These are phyloP conservation scores for Leucophenga varia DNA, from an alignment of 1,140 invertebrate genomes.

Conservation along the genomic window DNA sequence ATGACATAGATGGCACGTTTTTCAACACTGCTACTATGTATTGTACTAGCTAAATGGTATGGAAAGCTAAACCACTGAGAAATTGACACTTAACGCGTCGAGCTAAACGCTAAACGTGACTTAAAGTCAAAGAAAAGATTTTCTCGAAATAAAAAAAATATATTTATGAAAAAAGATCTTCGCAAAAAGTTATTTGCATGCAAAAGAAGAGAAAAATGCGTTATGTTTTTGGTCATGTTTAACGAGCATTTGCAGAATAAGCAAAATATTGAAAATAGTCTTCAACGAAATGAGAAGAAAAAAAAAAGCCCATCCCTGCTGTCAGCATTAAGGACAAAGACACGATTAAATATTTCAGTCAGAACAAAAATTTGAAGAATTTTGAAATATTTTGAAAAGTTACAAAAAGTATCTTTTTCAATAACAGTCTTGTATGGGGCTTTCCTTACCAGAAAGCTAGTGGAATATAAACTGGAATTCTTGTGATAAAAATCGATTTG, in stretches of 20 bases:
- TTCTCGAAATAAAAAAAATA: slow-evolving; percentile 17
- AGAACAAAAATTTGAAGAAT: no score
- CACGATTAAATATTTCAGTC: no score
- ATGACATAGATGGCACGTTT: slow-evolving; percentile 22
- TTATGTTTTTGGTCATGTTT: slow-evolving; percentile 19
- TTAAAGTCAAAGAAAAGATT: slow-evolving; percentile 32
- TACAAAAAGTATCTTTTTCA: no score
- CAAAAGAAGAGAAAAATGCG: slow-evolving; percentile 38
- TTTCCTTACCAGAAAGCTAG: no score
- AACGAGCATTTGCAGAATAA: slow-evolving; percentile 6
- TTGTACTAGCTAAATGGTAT: no score
- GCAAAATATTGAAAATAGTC: no score
- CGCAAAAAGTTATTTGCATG: not conserved
- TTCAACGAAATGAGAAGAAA: no score
- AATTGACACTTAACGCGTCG: slow-evolving; percentile 49
- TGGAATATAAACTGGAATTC: no score
- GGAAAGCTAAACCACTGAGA: slow-evolving; percentile 21
- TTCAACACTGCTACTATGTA: no score
- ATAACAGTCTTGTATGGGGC: no score
- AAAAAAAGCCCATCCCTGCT: slow-evolving; percentile 14
- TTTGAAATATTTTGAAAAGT: no score
- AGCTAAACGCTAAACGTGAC: slow-evolving; percentile 37
- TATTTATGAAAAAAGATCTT: slow-evolving; percentile 28
- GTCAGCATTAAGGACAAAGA: slow-evolving; percentile 37
- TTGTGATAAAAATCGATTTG: no score